Percentiles rank a stretch among this genome's conserved stretches.
Evolutionary conservation across 2,888 invertebrate genomes (phyloP).

Genomic region (Drosophila villosipedis): DNA sequence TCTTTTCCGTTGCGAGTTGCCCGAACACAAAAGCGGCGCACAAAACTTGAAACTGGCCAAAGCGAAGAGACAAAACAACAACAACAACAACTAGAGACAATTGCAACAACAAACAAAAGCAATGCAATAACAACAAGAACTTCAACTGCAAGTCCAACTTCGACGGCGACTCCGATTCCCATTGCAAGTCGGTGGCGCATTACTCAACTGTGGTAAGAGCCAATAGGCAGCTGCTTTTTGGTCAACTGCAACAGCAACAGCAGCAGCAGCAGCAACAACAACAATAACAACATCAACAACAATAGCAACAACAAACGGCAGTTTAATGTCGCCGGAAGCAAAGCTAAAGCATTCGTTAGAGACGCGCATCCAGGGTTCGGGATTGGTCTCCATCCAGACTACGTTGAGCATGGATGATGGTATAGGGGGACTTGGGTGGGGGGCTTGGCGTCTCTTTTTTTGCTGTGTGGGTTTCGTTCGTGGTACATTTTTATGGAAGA

Average conservation of each 20-base stretch:
- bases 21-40: conserved; percentile 30
- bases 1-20: conserved; percentile 28
- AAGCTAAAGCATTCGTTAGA: conserved; percentile 73
- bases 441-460: conserved; percentile 11
- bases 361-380: conserved; percentile 55
- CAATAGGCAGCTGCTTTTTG: conserved; percentile 77
- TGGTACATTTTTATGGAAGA: conserved; percentile 44
- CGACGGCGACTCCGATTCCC: conserved; percentile 24
- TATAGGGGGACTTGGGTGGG: background rate
- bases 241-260: conserved; percentile 53
- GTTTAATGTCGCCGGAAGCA: conserved; percentile 80
- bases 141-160: conserved; percentile 32
- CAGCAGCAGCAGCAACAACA: conserved; percentile 13
- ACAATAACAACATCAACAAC: conserved; percentile 6
- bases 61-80: conserved; percentile 20
- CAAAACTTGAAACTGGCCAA: conserved; percentile 58
- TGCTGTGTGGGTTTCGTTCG: conserved; percentile 30
- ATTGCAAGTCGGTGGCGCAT: conserved; percentile 53
- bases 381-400: conserved; percentile 32
- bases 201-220: conserved; percentile 77
- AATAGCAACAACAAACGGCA: conserved; percentile 63
- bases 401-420: background rate
- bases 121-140: conserved; percentile 49
- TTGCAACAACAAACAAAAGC: conserved; percentile 50
- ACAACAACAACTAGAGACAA: conserved; percentile 2